phyloP scores from a whole-genome alignment of 1,140 invertebrate species.

The Grapholita molesta region DNA sequence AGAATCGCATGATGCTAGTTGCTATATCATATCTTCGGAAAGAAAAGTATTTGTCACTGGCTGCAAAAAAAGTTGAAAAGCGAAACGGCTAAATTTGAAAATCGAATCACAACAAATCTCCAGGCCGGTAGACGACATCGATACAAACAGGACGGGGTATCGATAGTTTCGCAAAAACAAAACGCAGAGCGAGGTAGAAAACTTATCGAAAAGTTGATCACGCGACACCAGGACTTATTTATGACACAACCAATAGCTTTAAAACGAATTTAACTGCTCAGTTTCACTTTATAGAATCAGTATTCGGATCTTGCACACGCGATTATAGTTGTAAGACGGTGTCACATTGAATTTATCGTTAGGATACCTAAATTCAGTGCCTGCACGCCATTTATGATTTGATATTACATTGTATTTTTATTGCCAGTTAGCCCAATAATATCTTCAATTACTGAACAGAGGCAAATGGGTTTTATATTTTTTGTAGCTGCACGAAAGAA shows the following conservation, averaged over 20 bases:
- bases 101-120: neutral
- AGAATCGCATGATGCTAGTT: neutral
- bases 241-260: conserved; percentile 20
- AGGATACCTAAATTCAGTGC: conserved; percentile 1
- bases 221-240: conserved; percentile 18
- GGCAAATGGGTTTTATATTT: neutral
- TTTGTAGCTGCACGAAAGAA: neutral
- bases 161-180: conserved; percentile 2
- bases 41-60: neutral
- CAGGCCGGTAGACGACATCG: neutral
- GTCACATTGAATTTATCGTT: conserved; percentile 23
- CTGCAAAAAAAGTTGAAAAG: neutral
- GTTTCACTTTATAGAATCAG: conserved; percentile 42
- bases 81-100: neutral
- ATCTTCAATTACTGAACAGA: neutral
- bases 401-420: conserved; percentile 14
- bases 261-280: conserved; percentile 37
- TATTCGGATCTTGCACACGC: conserved; percentile 30
- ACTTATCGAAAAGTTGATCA: conserved; percentile 22
- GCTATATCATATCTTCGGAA: neutral
- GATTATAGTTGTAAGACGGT: conserved; percentile 23
- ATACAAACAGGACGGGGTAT: neutral
- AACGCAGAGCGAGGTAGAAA: neutral
- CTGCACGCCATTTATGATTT: conserved; percentile 3
- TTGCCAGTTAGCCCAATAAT: conserved; percentile 13